Conservation (phyloP, 2,888 invertebrate genomes). For the Tenthredo distinguenda region DNA sequence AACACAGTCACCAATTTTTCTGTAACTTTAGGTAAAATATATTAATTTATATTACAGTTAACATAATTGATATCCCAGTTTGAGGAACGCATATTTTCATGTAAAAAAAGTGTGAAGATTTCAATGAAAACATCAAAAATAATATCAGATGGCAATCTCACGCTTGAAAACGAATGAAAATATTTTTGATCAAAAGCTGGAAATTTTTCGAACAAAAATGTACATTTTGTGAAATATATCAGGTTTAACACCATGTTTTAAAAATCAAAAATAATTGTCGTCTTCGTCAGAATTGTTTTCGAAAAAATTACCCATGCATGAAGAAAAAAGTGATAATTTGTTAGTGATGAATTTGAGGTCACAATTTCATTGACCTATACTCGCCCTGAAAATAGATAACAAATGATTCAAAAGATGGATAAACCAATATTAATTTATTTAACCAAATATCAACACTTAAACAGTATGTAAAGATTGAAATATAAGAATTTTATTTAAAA, state of each 20-base stretch:
- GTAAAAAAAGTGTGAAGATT: no score
- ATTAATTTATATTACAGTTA: no score
- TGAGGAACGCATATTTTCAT: no score
- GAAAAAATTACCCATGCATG: no score
- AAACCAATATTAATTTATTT: not conserved
- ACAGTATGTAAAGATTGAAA: not conserved
- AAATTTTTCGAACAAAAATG: no score
- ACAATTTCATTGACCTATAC: not conserved
- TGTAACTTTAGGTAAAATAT: no score
- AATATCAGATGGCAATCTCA: no score
- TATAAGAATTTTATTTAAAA: constrained; percentile 35
- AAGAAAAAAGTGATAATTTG: not conserved
- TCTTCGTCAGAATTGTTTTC: not conserved
- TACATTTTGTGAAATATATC: not conserved
- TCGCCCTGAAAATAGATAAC: not conserved
- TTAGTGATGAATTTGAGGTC: not conserved
- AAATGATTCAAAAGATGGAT: not conserved
- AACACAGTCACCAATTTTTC: no score
- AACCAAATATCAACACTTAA: not conserved
- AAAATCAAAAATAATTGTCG: not conserved
- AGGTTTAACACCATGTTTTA: not conserved
- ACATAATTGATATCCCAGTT: no score
- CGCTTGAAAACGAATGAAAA: no score
- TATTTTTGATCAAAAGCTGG: no score
- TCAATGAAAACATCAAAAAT: no score